phyloP scores from a whole-genome alignment of 2,113 vertebrate genomes.

The Jaculus jaculus region DNA sequence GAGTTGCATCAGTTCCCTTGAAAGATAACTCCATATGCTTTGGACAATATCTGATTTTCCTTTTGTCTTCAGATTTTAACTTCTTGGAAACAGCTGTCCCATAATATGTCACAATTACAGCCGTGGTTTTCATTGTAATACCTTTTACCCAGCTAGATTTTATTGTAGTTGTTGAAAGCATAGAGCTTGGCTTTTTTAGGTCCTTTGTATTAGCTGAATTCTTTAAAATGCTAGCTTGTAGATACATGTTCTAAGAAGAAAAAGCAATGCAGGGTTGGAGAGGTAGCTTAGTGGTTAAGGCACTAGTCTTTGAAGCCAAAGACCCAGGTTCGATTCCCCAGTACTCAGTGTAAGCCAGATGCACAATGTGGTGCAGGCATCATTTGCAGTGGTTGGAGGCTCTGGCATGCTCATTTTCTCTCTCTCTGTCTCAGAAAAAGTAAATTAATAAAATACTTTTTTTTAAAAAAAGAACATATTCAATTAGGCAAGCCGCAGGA shows the following conservation, averaged over 20 bases:
- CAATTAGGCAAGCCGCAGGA: not conserved
- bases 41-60: slow-evolving; percentile 64
- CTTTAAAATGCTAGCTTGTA: slow-evolving; percentile 18
- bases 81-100: not conserved
- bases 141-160: slow-evolving; percentile 6
- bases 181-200: slow-evolving; percentile 7
- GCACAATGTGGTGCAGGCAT: too few species aligned
- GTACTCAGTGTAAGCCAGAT: too few species aligned
- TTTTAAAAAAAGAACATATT: not conserved
- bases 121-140: slow-evolving; percentile 29
- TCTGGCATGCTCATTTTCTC: too few species aligned
- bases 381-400: too few species aligned
- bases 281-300: too few species aligned
- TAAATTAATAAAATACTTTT: too few species aligned
- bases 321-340: too few species aligned
- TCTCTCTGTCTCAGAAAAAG: too few species aligned
- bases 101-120: not conserved
- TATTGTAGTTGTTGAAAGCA: slow-evolving; percentile 23
- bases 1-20: slow-evolving; percentile 51
- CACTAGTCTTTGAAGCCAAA: too few species aligned
- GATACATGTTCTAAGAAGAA: slow-evolving; percentile 9
- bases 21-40: slow-evolving; percentile 31
- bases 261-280: not conserved
- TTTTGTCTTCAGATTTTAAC: slow-evolving; percentile 57
- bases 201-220: slow-evolving; percentile 5